Conservation (phyloP, 2,888 invertebrate species). For the Agonum fuliginosum region DNA sequence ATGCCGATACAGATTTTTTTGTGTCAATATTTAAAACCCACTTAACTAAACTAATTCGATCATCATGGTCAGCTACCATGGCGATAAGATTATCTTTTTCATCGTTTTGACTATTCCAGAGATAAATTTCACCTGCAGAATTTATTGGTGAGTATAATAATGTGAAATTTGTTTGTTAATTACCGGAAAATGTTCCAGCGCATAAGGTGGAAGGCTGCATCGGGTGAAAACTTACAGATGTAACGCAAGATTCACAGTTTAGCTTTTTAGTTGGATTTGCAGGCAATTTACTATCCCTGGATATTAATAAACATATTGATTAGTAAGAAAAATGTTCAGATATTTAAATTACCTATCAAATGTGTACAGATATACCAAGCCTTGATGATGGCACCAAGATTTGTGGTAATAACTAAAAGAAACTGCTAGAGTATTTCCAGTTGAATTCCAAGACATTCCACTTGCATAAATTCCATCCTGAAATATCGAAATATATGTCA, state of each 20-base stretch:
- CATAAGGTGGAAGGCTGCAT: constrained; percentile 73
- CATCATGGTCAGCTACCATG: constrained; percentile 67
- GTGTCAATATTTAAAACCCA: constrained; percentile 69
- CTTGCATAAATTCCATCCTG: constrained; percentile 65
- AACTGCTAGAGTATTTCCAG: constrained; percentile 70
- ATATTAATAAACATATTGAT: constrained; percentile 57
- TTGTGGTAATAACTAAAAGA: constrained; percentile 69
- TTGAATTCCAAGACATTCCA: constrained; percentile 70
- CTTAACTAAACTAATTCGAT: constrained; percentile 68
- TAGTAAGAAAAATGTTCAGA: not conserved
- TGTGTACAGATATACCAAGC: constrained; percentile 68
- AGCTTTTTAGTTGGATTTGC: constrained; percentile 68
- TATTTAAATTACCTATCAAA: constrained; percentile 66
- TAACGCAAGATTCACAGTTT: constrained; percentile 71
- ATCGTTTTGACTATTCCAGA: constrained; percentile 69
- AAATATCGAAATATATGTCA: too few species aligned
- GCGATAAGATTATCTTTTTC: constrained; percentile 66
- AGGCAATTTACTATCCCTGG: constrained; percentile 67
- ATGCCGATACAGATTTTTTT: constrained; percentile 64
- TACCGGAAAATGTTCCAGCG: constrained; percentile 72
- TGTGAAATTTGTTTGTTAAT: too few species aligned
- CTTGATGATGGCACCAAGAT: constrained; percentile 71
- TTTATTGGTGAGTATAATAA: not conserved
- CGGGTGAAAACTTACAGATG: constrained; percentile 73
- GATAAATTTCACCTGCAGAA: constrained; percentile 65